Base-by-base conservation (phyloP, 1,140 invertebrate species). In the Temnothorax curvispinosus region DNA sequence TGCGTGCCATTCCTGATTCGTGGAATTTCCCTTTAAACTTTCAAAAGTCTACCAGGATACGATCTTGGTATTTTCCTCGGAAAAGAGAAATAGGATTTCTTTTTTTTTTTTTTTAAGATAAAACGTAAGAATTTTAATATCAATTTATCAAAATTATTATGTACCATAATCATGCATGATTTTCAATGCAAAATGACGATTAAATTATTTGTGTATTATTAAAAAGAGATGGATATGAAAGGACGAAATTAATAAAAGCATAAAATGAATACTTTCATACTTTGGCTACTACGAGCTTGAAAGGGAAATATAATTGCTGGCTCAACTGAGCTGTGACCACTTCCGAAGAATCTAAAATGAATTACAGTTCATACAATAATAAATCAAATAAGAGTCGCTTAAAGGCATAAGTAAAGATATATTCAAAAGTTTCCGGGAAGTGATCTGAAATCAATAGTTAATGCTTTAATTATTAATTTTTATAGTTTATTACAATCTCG, bases 241-340 rank as follows among this genome's bases (percentile, higher is more conserved):
- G 35, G 35, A 32, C 3, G 15, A 5, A 47, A 62, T 38, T 41
- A 32, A 60, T 58, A 41, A 50, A 35, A 54, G 65, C 3, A 15
- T 52, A n/a, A 41, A 74, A 58, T 21, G 32, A 75, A 60, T 47
- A 47, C 54, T 84, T 74, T 84, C 41, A 35, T 32, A 35, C 41
- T 21, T 75, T 21, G 38, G 3, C 4, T 74, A 8, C 7, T 2
- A 47, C 18, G 1, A 62, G 18, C 21, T 81, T 15, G 38, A 13
- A 75, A 84, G 32, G 74, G 18, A 35, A 84, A 84, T 84, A 44
- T 50, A 74, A 75, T 62, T 74, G 41, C 41, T 15, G 4, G 11
- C 6, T 72, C 18, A 72, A 27, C 18, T 74, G 54, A 84, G 6
- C 69, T 47, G 41, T 38, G 18, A 84, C 54, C 44, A 74, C n/a